phyloP scores from a whole-genome alignment of 2,113 vertebrate species.

The Cranoglanis bouderius region DNA sequence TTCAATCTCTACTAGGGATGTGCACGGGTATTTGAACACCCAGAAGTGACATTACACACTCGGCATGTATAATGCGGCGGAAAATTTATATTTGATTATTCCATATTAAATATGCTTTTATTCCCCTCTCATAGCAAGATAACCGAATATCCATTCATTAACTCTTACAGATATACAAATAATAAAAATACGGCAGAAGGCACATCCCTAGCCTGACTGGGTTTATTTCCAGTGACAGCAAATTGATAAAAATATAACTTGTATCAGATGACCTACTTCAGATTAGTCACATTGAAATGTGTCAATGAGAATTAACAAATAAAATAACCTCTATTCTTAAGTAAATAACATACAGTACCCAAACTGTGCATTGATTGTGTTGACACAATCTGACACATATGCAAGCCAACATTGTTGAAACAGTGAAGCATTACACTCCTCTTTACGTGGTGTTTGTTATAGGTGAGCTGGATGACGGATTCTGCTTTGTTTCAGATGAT shows the following conservation, averaged over 20 bases:
- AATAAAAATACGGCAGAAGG: not conserved
- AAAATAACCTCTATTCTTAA: not conserved
- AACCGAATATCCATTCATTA: not conserved
- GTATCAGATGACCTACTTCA: not conserved
- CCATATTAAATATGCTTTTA: too few species aligned
- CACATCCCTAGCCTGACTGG: not conserved
- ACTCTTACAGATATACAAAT: not conserved
- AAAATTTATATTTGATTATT: not conserved
- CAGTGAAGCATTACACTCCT: not conserved
- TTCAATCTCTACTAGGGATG: not conserved
- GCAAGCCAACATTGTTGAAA: not conserved
- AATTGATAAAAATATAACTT: not conserved
- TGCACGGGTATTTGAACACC: not conserved
- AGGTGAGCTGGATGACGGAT: constrained; percentile 18
- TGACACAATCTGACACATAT: not conserved
- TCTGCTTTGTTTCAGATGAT: constrained; percentile 41
- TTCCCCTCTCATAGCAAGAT: not conserved
- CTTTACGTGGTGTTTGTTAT: not conserved
- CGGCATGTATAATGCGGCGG: not conserved
- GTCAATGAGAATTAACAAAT: not conserved
- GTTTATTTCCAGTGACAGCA: not conserved
- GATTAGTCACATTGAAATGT: not conserved
- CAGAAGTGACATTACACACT: not conserved
- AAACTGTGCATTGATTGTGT: not conserved
- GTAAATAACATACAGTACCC: not conserved